Conservation (phyloP, 2,113 vertebrate species). For the Sebastes fasciatus region DNA sequence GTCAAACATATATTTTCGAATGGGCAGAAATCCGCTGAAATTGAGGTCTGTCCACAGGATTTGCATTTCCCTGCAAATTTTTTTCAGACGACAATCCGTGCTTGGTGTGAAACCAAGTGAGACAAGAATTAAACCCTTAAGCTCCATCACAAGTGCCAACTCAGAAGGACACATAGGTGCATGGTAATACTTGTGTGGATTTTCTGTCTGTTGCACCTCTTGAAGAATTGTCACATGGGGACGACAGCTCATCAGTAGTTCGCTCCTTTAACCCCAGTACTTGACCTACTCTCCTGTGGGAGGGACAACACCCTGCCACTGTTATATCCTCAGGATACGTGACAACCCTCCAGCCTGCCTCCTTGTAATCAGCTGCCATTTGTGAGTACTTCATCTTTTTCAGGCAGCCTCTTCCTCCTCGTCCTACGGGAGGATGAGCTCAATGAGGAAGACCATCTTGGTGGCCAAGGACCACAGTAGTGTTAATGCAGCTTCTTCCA, state of each 20-base stretch:
- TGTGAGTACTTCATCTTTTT: conserved; percentile 3
- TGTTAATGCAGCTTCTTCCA: conserved; percentile 16
- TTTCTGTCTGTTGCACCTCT: not conserved
- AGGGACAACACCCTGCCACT: conserved; percentile 10
- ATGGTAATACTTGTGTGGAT: not conserved
- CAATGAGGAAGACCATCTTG: not conserved
- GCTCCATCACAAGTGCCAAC: not conserved
- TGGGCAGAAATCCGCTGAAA: too few species aligned
- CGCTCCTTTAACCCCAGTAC: not conserved
- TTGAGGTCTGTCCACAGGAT: too few species aligned
- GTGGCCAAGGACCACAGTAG: conserved; percentile 3
- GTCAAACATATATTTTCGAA: too few species aligned
- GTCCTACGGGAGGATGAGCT: conserved; percentile 16
- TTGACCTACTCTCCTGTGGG: not conserved
- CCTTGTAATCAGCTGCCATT: conserved; percentile 23
- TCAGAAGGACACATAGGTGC: not conserved
- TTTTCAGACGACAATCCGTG: too few species aligned
- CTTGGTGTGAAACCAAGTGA: not conserved
- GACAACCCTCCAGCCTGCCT: conserved; percentile 8
- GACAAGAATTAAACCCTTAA: not conserved
- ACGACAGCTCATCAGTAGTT: not conserved
- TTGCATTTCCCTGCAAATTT: too few species aligned
- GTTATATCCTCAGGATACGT: conserved; percentile 13
- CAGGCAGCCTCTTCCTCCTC: not conserved
- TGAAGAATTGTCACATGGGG: not conserved